These are phyloP conservation scores for Betta splendens DNA, from an alignment of 2,797 vertebrate genomes.

Conservation along the genomic window DNA sequence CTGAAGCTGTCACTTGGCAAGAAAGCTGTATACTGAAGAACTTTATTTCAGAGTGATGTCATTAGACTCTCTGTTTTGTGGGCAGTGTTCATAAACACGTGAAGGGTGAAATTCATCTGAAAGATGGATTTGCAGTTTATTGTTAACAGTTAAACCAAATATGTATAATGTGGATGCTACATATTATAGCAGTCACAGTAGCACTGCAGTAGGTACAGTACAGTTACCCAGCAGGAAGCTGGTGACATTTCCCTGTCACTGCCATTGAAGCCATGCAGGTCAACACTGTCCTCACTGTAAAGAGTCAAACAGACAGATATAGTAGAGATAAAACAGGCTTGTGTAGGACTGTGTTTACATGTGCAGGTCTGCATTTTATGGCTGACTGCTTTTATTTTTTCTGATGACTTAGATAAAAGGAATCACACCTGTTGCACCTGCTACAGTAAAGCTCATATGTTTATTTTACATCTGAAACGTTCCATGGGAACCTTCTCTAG, in stretches of 20 bases:
- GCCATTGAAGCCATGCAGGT: slow-evolving; percentile 31
- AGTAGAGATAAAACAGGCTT: slow-evolving; percentile 30
- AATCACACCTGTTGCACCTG: slow-evolving; percentile 18
- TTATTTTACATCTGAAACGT: slow-evolving; percentile 1
- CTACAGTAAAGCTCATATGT: slow-evolving; percentile 3
- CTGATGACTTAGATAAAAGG: slow-evolving; percentile 13
- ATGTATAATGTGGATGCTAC: neutral
- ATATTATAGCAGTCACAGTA: too few species aligned
- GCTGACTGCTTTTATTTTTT: slow-evolving; percentile 16
- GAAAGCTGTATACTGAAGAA: slow-evolving; percentile 51
- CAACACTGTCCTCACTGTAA: too few species aligned
- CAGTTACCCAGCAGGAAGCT: slow-evolving; percentile 6
- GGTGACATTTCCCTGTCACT: slow-evolving; percentile 32
- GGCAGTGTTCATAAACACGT: slow-evolving; percentile 43
- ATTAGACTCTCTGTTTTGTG: slow-evolving; percentile 37
- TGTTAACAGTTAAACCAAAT: neutral
- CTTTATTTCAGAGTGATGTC: slow-evolving; percentile 50
- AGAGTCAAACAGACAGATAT: slow-evolving; percentile 35
- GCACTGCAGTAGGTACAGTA: too few species aligned
- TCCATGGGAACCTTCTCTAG: neutral
- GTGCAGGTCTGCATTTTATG: slow-evolving; percentile 3
- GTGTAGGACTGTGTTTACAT: slow-evolving; percentile 24
- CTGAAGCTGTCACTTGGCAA: slow-evolving; percentile 67
- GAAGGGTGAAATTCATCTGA: slow-evolving; percentile 28
- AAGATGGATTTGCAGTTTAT: slow-evolving; percentile 27